Conservation (phyloP, 2,113 vertebrate genomes). For the Odontesthes bonariensis region DNA sequence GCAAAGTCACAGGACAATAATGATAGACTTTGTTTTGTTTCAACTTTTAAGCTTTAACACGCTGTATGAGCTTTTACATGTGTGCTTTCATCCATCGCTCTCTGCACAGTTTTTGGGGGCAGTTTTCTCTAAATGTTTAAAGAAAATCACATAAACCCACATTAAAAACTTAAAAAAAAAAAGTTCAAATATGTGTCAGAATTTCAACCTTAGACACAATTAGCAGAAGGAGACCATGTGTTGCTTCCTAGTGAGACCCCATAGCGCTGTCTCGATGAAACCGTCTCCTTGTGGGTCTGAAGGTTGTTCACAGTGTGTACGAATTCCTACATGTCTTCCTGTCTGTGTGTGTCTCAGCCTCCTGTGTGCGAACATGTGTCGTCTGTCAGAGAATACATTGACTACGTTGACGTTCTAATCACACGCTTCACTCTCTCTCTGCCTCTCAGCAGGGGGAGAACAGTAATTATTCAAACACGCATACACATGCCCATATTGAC, state of each 20-base stretch:
- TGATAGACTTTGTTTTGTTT: constrained; percentile 12
- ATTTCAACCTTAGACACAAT: constrained; percentile 6
- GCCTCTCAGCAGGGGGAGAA: constrained; percentile 72
- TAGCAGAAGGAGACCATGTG: constrained; percentile 36
- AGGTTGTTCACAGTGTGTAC: constrained; percentile 33
- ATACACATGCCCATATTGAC: constrained; percentile 76
- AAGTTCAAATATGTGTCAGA: not conserved
- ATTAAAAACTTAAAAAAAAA: not conserved
- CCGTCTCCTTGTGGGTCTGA: constrained; percentile 38
- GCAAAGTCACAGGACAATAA: constrained; percentile 34
- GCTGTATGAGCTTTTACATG: not conserved
- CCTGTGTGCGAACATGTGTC: constrained; percentile 50
- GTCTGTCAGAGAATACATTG: constrained; percentile 70
- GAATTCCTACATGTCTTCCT: constrained; percentile 1
- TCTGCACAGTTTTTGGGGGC: not conserved
- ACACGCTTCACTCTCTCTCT: constrained; percentile 70
- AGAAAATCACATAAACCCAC: not conserved
- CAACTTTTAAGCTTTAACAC: constrained; percentile 9
- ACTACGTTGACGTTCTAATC: constrained; percentile 78
- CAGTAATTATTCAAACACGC: constrained; percentile 79
- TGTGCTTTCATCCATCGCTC: not conserved
- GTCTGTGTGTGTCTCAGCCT: constrained; percentile 22
- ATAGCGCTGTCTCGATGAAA: constrained; percentile 3
- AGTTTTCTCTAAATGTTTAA: not conserved
- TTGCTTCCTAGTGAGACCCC: constrained; percentile 33